These are phyloP conservation scores for Camelus dromedarius DNA, from an alignment of 2,113 vertebrate species.

Conservation along the genomic window DNA sequence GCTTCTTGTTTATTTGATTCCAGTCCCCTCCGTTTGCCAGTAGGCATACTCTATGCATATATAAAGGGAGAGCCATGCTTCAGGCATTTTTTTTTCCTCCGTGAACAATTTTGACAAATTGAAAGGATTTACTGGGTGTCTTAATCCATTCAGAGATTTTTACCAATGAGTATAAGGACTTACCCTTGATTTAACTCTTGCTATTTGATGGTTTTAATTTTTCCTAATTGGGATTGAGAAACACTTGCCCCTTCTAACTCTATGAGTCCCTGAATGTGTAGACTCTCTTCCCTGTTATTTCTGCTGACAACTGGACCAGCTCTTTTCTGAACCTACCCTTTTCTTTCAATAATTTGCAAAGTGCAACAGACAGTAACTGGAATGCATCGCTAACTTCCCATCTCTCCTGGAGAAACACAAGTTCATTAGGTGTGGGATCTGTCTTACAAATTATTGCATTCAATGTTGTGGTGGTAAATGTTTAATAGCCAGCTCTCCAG, in stretches of 20 bases:
- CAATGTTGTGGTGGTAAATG: slow-evolving; percentile 27
- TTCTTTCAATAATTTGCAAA: neutral
- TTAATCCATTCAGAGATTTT: neutral
- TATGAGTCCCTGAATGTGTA: neutral
- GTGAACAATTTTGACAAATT: slow-evolving; percentile 15
- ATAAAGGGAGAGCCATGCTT: neutral
- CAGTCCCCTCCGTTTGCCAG: neutral
- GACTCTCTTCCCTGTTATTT: neutral
- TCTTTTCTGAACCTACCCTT: neutral
- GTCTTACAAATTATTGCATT: slow-evolving; percentile 44
- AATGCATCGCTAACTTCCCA: neutral
- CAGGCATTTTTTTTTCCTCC: neutral
- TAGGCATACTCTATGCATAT: neutral
- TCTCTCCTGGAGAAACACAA: neutral
- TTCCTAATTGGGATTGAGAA: neutral
- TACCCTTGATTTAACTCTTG: neutral
- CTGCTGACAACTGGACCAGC: neutral
- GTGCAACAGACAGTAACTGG: neutral
- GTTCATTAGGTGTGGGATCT: neutral
- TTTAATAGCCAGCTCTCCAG: slow-evolving; percentile 41
- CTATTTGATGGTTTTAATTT: neutral
- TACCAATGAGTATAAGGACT: neutral
- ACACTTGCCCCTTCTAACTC: neutral
- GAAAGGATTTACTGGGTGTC: neutral
- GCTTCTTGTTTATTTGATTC: slow-evolving; percentile 14